Conservation (phyloP, 37 sponge, comb jelly and placozoan species). For the Oscarella lobularis region DNA sequence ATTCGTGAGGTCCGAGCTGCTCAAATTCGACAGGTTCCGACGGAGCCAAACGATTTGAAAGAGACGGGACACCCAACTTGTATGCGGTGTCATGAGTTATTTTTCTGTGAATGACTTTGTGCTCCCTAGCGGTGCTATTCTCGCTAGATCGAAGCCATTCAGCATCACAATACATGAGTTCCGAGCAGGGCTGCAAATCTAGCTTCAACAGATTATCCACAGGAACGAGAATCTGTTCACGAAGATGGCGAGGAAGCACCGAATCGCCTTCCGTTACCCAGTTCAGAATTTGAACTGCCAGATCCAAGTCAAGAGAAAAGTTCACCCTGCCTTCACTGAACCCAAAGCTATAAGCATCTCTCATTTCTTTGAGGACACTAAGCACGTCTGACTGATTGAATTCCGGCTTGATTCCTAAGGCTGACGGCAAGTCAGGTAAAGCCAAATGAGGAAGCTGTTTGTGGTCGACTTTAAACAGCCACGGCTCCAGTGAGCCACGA, state of each 20-base stretch:
- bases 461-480: neutral
- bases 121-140: neutral
- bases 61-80: constrained; percentile 15
- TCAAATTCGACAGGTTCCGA: constrained; percentile 38
- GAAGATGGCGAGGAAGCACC: neutral
- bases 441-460: neutral
- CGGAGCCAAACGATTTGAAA: constrained; percentile 19
- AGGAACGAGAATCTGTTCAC: neutral
- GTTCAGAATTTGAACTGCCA: neutral
- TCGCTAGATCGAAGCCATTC: constrained; percentile 4
- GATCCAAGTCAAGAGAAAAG: neutral
- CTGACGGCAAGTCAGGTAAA: neutral
- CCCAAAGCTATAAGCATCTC: neutral
- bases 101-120: constrained; percentile 11
- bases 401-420: neutral
- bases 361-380: neutral
- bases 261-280: neutral
- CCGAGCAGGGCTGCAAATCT: neutral
- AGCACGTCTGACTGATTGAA: neutral
- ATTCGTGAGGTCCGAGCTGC: constrained; percentile 49
- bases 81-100: neutral
- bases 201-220: neutral
- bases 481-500: neutral
- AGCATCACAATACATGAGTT: constrained; percentile 5
- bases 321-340: neutral